Evolutionary conservation across 2,113 vertebrate species (phyloP).

Genomic region (Mus spicilegus): DNA sequence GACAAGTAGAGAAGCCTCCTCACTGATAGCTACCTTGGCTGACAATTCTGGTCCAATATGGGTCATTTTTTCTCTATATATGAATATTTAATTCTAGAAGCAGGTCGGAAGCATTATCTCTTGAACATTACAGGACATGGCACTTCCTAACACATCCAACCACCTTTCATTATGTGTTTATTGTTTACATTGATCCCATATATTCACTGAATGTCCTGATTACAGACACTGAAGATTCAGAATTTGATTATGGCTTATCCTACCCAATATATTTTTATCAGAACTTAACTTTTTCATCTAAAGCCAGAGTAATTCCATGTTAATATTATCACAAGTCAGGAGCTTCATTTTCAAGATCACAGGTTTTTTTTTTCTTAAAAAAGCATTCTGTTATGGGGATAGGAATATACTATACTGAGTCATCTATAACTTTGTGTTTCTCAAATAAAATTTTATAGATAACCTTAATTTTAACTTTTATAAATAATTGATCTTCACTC

Average conservation of each 20-base stretch:
- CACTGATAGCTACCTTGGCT: neutral
- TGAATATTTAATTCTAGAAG: neutral
- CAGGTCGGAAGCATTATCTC: neutral
- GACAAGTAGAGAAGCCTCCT: neutral
- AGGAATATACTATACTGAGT: neutral
- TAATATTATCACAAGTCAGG: neutral
- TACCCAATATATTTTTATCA: neutral
- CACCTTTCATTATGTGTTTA: neutral
- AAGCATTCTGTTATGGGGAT: neutral
- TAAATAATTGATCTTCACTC: neutral
- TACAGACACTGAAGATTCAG: neutral
- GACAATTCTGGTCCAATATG: neutral
- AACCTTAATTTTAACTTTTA: neutral
- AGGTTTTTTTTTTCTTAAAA: neutral
- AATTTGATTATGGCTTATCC: neutral
- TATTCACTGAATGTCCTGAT: neutral
- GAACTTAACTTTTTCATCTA: neutral
- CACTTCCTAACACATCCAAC: neutral
- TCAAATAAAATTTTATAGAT: neutral
- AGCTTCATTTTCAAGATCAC: neutral
- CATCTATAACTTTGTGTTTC: neutral
- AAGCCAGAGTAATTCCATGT: neutral
- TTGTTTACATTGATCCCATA: neutral
- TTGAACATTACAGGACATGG: neutral
- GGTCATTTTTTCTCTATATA: neutral